phyloP scores from a whole-genome alignment of 2,797 vertebrate species.

The Morelia viridis region DNA sequence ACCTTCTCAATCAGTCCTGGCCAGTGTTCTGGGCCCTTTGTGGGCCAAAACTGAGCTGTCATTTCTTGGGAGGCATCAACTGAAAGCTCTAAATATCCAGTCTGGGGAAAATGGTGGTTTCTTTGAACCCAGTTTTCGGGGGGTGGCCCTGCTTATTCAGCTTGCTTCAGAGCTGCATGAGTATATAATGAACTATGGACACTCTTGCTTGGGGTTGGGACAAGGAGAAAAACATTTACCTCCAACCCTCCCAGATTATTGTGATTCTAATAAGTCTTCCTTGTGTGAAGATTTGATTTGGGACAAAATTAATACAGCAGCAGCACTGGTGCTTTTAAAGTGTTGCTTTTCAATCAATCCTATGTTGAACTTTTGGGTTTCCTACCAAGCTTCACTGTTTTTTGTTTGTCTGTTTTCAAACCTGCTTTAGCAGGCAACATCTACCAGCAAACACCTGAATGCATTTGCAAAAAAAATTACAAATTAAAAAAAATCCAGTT shows the following conservation, averaged over 20 bases:
- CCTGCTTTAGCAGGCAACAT: constrained; percentile 50
- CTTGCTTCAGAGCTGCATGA: neutral
- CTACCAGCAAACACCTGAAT: constrained; percentile 24
- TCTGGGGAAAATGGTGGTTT: neutral
- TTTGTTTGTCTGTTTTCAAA: constrained; percentile 19
- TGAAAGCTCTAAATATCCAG: neutral
- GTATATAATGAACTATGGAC: neutral
- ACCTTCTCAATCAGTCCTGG: neutral
- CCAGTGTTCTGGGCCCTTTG: constrained; percentile 14
- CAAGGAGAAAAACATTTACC: constrained; percentile 7
- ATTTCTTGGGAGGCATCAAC: neutral
- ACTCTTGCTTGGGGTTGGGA: neutral
- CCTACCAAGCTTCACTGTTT: constrained; percentile 17
- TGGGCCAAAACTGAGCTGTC: neutral
- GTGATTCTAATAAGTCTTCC: constrained; percentile 10
- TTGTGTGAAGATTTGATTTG: constrained; percentile 29
- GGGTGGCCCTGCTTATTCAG: constrained; percentile 9
- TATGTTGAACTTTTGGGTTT: constrained; percentile 40
- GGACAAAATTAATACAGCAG: constrained; percentile 28
- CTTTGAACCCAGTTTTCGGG: neutral
- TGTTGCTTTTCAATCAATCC: neutral
- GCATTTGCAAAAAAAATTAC: constrained; percentile 34
- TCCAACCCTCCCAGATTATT: constrained; percentile 11
- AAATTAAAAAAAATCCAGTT: constrained; percentile 3
- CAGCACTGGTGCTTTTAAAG: constrained; percentile 34